phyloP scores from a whole-genome alignment of 2,113 vertebrate species.

The Callipepla californica region DNA sequence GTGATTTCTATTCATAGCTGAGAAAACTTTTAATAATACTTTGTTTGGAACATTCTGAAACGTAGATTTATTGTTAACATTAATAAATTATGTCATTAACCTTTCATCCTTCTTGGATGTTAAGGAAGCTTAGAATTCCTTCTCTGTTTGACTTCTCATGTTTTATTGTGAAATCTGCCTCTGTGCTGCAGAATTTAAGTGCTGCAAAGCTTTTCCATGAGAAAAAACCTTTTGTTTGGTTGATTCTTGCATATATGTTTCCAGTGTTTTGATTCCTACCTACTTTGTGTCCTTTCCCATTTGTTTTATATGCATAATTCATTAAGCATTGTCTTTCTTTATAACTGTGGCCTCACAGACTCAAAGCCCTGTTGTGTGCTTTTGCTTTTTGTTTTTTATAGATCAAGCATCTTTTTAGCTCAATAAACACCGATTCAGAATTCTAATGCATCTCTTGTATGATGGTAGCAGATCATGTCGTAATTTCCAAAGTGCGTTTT shows the following conservation, averaged over 20 bases:
- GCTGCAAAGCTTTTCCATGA: neutral
- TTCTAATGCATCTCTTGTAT: constrained; percentile 58
- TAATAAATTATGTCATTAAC: neutral
- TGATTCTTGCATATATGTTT: neutral
- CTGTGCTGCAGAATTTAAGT: neutral
- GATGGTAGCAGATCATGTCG: neutral
- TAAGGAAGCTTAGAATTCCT: neutral
- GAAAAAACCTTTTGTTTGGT: neutral
- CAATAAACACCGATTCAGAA: constrained; percentile 16
- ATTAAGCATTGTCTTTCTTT: neutral
- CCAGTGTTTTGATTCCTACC: neutral
- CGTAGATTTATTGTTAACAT: neutral
- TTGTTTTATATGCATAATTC: neutral
- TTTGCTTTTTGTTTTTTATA: constrained; percentile 23
- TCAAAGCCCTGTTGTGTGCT: constrained; percentile 28
- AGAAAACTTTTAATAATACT: neutral
- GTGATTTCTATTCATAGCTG: neutral
- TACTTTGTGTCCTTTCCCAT: neutral
- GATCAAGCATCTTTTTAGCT: constrained; percentile 29
- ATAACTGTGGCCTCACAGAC: neutral
- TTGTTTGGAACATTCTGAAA: neutral
- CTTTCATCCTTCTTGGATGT: neutral
- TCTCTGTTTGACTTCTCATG: neutral
- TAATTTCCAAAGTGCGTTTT: constrained; percentile 65
- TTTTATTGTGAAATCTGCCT: neutral